Evolutionary conservation across 64 coral and sea anemone species (phyloP).

Genomic region (Dendrophyllia cribrosa): DNA sequence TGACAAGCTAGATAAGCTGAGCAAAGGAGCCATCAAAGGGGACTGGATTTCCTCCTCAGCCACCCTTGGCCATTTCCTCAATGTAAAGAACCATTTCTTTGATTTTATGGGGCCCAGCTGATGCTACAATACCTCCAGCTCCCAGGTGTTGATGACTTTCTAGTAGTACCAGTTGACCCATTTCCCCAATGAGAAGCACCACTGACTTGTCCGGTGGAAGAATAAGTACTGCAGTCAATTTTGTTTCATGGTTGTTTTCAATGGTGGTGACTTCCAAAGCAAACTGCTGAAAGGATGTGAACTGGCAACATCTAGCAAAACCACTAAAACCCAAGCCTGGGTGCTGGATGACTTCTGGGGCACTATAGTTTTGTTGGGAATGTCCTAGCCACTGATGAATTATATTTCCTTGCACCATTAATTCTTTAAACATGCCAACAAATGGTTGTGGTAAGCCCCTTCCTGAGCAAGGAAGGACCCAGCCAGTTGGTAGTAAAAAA

Average conservation of each 20-base stretch:
- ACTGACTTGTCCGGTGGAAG: slow-evolving; percentile 41
- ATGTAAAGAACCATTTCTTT: slow-evolving; percentile 34
- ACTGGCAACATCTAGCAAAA: slow-evolving; percentile 39
- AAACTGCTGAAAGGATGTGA: slow-evolving; percentile 1
- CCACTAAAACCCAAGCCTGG: not conserved
- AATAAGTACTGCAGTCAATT: not conserved
- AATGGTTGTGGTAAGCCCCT: not conserved
- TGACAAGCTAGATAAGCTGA: not conserved
- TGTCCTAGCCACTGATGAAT: not conserved
- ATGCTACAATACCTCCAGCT: slow-evolving; percentile 18
- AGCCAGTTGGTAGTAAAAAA: not conserved
- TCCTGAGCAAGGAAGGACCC: slow-evolving; percentile 8
- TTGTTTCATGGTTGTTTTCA: not conserved
- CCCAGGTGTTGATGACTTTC: slow-evolving; percentile 34
- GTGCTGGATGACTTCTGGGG: slow-evolving; percentile 28
- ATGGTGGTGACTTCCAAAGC: not conserved
- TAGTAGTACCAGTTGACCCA: not conserved
- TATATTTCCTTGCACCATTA: not conserved
- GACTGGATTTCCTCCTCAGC: not conserved
- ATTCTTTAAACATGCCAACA: not conserved
- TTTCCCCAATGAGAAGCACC: not conserved
- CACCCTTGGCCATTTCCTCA: not conserved
- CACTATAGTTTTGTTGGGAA: slow-evolving; percentile 25
- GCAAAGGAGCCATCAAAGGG: slow-evolving; percentile 23
- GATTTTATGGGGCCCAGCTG: not conserved